These are phyloP conservation scores for Syritta pipiens DNA, from an alignment of 2,888 invertebrate genomes.

Conservation along the genomic window DNA sequence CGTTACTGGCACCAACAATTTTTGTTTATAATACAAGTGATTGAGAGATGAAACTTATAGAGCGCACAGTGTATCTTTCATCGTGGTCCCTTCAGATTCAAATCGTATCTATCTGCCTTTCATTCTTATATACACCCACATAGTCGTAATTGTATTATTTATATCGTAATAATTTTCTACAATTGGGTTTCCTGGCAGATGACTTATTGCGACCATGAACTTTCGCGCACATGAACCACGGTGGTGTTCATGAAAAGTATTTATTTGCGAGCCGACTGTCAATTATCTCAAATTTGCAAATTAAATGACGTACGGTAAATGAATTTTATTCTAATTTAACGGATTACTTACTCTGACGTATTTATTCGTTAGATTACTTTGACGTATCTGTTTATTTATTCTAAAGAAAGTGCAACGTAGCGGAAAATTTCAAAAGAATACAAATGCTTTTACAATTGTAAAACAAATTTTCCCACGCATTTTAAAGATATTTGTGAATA, in stretches of 20 bases:
- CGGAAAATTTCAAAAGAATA: background rate
- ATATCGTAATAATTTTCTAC: too few species aligned
- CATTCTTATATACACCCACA: too few species aligned
- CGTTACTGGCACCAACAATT: too few species aligned
- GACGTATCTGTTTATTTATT: too few species aligned
- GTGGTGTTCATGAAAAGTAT: background rate
- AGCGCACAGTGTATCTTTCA: too few species aligned
- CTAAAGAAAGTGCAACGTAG: background rate
- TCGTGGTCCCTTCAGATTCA: too few species aligned
- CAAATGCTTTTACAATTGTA: too few species aligned
- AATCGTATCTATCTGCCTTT: too few species aligned
- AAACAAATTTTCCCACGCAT: slow-evolving; percentile 16
- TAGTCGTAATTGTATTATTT: too few species aligned
- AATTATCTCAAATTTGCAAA: slow-evolving; percentile 29
- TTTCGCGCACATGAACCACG: background rate
- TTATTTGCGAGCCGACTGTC: slow-evolving; percentile 8
- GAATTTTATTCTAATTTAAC: background rate
- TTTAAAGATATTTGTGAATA: background rate
- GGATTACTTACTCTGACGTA: background rate
- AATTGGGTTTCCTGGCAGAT: background rate
- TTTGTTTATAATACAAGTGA: too few species aligned
- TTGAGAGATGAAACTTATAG: too few species aligned
- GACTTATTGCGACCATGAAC: slow-evolving; percentile 19
- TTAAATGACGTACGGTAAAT: background rate
- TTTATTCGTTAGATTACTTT: too few species aligned